phyloP scores from a whole-genome alignment of 2,797 vertebrate species.

The Otolemur crassicaudatus region DNA sequence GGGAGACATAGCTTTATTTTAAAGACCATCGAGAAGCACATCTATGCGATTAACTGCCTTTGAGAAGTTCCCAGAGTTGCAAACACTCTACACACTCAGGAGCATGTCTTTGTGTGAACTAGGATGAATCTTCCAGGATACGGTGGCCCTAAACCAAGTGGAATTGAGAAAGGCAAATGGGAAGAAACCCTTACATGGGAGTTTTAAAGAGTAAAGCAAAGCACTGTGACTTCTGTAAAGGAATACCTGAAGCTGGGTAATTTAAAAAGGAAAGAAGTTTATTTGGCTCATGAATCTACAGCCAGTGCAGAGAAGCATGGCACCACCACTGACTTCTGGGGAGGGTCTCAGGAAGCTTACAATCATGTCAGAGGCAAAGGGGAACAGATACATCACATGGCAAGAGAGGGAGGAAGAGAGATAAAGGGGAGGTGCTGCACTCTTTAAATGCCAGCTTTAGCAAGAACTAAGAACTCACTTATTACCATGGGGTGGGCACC shows the following conservation, averaged over 20 bases:
- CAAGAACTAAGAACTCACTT: background rate
- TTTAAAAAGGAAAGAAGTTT: background rate
- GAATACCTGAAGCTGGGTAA: background rate
- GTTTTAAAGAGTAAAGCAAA: background rate
- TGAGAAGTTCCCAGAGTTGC: background rate
- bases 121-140: background rate
- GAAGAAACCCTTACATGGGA: background rate
- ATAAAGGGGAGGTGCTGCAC: background rate
- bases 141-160: background rate
- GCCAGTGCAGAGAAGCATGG: background rate
- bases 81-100: background rate
- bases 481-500: background rate
- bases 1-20: background rate
- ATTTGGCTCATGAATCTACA: background rate
- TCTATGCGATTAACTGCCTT: background rate
- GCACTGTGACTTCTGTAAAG: background rate
- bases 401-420: background rate
- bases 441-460: background rate
- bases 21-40: background rate
- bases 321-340: background rate
- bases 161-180: background rate
- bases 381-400: background rate
- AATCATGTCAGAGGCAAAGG: background rate
- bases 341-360: background rate
- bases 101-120: background rate